Conservation (phyloP, 1,140 invertebrate species). For the Globodera rostochiensis region DNA sequence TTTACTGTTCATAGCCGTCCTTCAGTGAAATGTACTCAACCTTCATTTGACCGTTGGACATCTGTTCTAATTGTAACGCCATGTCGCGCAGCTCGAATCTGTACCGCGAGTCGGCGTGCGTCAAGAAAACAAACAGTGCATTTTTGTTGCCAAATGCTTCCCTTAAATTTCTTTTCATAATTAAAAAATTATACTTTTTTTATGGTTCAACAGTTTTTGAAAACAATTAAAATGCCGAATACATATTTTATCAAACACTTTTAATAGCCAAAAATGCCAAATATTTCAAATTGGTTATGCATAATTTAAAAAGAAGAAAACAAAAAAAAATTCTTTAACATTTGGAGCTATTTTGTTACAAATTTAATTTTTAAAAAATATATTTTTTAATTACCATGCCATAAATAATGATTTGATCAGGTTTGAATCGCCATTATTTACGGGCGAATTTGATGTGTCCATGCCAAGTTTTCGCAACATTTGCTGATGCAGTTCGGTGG, state of each 20-base stretch:
- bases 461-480: no score
- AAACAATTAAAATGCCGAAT: background rate
- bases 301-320: no score
- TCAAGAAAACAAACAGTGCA: no score
- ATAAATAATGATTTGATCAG: conserved; percentile 49
- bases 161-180: conserved; percentile 69
- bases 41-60: no score
- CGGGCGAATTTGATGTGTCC: no score
- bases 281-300: no score
- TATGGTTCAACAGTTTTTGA: conserved; percentile 41
- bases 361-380: background rate
- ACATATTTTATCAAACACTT: background rate
- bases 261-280: background rate
- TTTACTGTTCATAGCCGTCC: conserved; percentile 36
- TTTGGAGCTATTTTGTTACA: background rate
- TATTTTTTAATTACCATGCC: conserved; percentile 48
- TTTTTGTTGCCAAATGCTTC: no score
- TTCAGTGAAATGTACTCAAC: conserved; percentile 72
- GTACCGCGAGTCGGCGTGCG: no score
- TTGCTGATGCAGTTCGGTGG: conserved; percentile 69
- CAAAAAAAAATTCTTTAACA: no score
- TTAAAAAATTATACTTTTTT: conserved; percentile 75
- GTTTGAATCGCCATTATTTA: conserved; percentile 30
- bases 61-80: no score
- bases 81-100: no score